Conservation (phyloP, 2,113 vertebrate species). For the Leptodactylus fuscus region DNA sequence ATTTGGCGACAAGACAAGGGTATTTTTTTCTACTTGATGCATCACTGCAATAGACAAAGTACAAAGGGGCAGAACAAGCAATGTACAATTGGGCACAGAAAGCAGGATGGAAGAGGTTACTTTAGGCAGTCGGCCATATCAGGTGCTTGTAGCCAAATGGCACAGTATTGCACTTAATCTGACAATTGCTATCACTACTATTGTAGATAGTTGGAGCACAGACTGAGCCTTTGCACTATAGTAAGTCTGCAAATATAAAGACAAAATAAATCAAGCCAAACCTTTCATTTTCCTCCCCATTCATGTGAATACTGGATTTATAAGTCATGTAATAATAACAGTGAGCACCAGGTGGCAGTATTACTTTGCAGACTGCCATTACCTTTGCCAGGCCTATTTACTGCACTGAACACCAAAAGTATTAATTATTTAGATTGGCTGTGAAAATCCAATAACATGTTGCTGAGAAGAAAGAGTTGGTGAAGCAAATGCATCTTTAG, state of each 20-base stretch:
- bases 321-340: neutral
- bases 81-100: no score
- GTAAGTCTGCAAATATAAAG: neutral
- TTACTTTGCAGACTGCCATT: neutral
- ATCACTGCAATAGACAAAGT: no score
- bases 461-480: conserved; percentile 38
- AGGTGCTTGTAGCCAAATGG: no score
- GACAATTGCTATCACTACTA: no score
- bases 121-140: no score
- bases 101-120: no score
- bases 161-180: no score
- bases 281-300: neutral
- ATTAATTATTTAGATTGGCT: conserved; percentile 54
- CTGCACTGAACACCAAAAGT: conserved; percentile 29
- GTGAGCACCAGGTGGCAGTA: conserved; percentile 40
- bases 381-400: conserved; percentile 33
- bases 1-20: no score
- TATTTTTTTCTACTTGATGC: no score
- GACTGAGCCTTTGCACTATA: neutral
- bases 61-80: no score
- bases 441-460: conserved; percentile 54
- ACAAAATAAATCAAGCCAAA: neutral
- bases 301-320: neutral
- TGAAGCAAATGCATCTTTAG: conserved; percentile 30
- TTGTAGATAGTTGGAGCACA: no score